Conservation (phyloP, 1,140 invertebrate species). For the Papilio polytes region DNA sequence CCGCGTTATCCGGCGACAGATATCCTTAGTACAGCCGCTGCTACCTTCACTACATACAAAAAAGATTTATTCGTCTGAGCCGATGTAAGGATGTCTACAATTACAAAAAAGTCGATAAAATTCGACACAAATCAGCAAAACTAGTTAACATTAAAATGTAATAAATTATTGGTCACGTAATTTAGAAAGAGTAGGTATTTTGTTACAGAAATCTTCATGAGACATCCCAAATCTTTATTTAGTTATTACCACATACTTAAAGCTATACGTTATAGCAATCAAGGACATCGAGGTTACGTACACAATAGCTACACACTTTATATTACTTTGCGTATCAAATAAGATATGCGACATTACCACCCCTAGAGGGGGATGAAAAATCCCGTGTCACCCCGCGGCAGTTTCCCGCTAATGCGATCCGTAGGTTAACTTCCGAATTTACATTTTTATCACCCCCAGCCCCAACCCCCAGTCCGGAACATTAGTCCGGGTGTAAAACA, state of each 20-base stretch:
- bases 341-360: constrained; percentile 29
- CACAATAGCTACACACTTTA: constrained; percentile 1
- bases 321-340: neutral
- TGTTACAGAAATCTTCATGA: too few relatives aligned
- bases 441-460: constrained; percentile 62
- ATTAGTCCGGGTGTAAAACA: constrained; percentile 66
- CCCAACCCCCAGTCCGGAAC: constrained; percentile 45
- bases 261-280: neutral
- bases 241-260: neutral
- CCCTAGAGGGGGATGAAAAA: constrained; percentile 54
- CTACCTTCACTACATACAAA: constrained; percentile 48
- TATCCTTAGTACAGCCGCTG: constrained; percentile 43
- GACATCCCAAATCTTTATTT: too few relatives aligned
- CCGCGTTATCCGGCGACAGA: constrained; percentile 54
- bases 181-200: too few relatives aligned
- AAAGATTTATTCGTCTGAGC: constrained; percentile 59
- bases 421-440: constrained; percentile 62
- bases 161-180: neutral
- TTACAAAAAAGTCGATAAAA: neutral
- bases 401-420: constrained; percentile 48
- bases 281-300: neutral
- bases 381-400: constrained; percentile 48
- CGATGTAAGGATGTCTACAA: neutral
- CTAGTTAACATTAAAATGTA: neutral
- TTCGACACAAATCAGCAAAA: neutral